phyloP scores from a whole-genome alignment of 2,888 invertebrate genomes.

The Pollenia griseotomentosa region DNA sequence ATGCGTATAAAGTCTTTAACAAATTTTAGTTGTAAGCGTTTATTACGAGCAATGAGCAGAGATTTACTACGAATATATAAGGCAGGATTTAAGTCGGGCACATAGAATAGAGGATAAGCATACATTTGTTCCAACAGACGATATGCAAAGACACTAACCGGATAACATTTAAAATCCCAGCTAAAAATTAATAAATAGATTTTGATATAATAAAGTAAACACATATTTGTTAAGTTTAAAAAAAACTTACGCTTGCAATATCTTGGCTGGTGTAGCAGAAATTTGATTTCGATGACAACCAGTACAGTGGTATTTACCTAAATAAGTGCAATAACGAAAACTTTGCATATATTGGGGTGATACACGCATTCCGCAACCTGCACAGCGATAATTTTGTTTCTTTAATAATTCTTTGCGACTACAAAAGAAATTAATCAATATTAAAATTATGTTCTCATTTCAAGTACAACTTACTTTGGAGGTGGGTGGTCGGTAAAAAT shows the following conservation, averaged over 20 bases:
- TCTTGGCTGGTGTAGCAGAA: slow-evolving; percentile 89
- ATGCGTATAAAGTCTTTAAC: slow-evolving; percentile 89
- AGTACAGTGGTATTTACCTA: slow-evolving; percentile 93
- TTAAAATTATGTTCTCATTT: not conserved
- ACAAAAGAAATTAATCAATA: not conserved
- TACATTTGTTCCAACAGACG: slow-evolving; percentile 91
- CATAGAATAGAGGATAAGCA: slow-evolving; percentile 90
- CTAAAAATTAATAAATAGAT: slow-evolving; percentile 70
- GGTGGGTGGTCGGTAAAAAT: slow-evolving; percentile 91
- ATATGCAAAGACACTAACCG: slow-evolving; percentile 93
- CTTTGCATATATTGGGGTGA: slow-evolving; percentile 89
- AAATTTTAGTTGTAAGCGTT: slow-evolving; percentile 88
- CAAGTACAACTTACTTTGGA: slow-evolving; percentile 85
- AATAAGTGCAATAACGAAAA: slow-evolving; percentile 92
- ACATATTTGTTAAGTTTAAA: not conserved
- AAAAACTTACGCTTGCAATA: slow-evolving; percentile 84
- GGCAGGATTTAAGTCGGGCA: slow-evolving; percentile 88
- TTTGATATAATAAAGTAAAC: not conserved
- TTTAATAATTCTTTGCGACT: slow-evolving; percentile 88
- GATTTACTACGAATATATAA: slow-evolving; percentile 88
- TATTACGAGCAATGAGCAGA: slow-evolving; percentile 86
- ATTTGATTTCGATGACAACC: slow-evolving; percentile 93
- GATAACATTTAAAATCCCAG: slow-evolving; percentile 87
- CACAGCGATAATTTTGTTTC: slow-evolving; percentile 91
- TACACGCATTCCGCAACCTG: slow-evolving; percentile 93